Conservation (phyloP, 2,888 invertebrate genomes). For the Sericinus montela region DNA sequence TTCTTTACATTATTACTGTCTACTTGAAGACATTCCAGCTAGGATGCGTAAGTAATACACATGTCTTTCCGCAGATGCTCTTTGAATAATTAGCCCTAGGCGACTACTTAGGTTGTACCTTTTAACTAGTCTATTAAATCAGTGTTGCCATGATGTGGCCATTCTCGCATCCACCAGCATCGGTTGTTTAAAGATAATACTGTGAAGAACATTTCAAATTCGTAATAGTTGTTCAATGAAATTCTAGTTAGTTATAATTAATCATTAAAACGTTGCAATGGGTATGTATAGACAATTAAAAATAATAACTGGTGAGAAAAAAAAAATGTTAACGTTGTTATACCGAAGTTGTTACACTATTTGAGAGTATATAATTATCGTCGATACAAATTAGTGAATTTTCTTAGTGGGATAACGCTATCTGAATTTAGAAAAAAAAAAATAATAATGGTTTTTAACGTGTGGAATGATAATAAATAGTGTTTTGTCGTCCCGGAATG, state of each 20-base stretch:
- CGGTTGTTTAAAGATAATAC: conserved; percentile 22
- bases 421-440: no score
- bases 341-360: conserved; percentile 79
- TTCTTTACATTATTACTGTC: conserved; percentile 31
- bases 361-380: conserved; percentile 75
- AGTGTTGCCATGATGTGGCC: background rate
- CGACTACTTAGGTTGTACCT: conserved; percentile 6
- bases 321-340: conserved; percentile 76
- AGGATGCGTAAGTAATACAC: conserved; percentile 8
- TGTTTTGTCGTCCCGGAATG: conserved; percentile 41
- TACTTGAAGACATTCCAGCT: conserved; percentile 32
- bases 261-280: conserved; percentile 55
- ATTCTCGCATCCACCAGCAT: conserved; percentile 8
- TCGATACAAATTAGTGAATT: conserved; percentile 57
- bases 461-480: conserved; percentile 66
- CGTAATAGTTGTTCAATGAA: conserved; percentile 49
- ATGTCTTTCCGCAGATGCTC: conserved; percentile 12
- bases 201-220: conserved; percentile 33
- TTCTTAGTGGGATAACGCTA: conserved; percentile 58
- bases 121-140: conserved; percentile 8
- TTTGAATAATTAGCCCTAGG: conserved; percentile 10
- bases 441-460: conserved; percentile 45
- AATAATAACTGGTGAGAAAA: conserved; percentile 37
- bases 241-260: conserved; percentile 66
- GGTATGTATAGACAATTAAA: conserved; percentile 68